Evolutionary conservation across 2,113 vertebrate genomes (phyloP), one percentile per base, ranked within the genome.

Genomic region (Mesitornis unicolor): DNA sequence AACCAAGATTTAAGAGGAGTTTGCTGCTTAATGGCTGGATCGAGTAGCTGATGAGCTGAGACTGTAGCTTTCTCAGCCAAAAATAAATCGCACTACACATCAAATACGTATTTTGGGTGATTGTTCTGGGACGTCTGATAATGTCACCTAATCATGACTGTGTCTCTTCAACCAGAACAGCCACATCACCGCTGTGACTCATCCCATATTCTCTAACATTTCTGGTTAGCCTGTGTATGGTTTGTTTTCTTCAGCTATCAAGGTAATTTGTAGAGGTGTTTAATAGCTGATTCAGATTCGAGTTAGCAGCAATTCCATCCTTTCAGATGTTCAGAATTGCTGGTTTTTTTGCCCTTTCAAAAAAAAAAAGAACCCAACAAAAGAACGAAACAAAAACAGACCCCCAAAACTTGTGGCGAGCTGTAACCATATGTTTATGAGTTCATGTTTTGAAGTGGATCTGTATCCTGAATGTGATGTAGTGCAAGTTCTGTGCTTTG

Each of bases 211-310:
- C 69, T 60, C 35, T 26, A 51, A 21, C 33, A 4, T n/a, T 64
- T 80, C 80, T 89, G 83, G 50, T 60, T 38, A n/a, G 20, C 14
- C 0, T 18, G 47, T 54, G 43, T 33, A 45, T 9, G 50, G 53
- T 59, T 89, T 86, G 57, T 91, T 89, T 92, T 75, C 84, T 42
- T 33, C 63, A 54, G 56, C 11, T 43, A 42, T 42, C 56, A 38
- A 48, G 24, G 89, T 87, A 56, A 75, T 92, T 90, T 89, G 71
- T 77, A 71, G 89, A 87, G 81, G n/a, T 89, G 91, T 94, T 87
- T 79, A 92, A 89, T 28, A 73, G 77, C 84, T 76, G 77, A 89
- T 92, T 91, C 77, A 84, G 24, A 57, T 69, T 69, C 10, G 26
- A 97, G 84, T 64, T 84, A 87, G 91, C 91, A 87, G 76, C 73